Evolutionary conservation across 2,113 vertebrate genomes (phyloP).

Genomic region (Nymphicus hollandicus): DNA sequence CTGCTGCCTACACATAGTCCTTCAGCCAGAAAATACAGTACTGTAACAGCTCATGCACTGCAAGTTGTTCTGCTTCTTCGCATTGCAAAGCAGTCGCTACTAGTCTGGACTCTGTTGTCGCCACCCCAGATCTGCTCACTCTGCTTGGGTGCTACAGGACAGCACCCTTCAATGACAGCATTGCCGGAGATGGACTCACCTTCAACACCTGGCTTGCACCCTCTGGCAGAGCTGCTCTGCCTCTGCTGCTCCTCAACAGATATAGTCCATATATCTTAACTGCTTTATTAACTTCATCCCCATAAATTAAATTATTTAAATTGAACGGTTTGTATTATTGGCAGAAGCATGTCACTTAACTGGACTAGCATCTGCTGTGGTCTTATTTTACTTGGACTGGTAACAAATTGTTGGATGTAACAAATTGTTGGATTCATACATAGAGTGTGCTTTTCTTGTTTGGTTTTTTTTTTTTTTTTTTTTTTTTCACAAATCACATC

Average conservation of each 20-base stretch:
- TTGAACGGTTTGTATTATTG: background rate
- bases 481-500: background rate
- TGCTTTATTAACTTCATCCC: background rate
- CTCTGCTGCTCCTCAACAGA: background rate
- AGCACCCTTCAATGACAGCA: background rate
- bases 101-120: background rate
- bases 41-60: background rate
- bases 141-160: rapidly evolving
- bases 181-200: background rate
- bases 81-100: background rate
- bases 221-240: background rate
- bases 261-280: background rate
- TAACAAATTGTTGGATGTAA: background rate
- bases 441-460: background rate
- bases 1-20: background rate
- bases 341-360: background rate
- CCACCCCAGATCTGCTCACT: rapidly evolving
- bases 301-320: background rate
- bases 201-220: background rate
- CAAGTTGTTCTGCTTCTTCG: background rate
- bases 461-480: background rate
- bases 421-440: background rate
- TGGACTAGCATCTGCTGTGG: background rate
- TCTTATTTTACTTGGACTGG: background rate
- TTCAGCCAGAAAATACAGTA: background rate